Evolutionary conservation across 1,140 invertebrate genomes (phyloP), one percentile per base, ranked within the genome.

Genomic region (Macrotrachela quadricornifera): DNA sequence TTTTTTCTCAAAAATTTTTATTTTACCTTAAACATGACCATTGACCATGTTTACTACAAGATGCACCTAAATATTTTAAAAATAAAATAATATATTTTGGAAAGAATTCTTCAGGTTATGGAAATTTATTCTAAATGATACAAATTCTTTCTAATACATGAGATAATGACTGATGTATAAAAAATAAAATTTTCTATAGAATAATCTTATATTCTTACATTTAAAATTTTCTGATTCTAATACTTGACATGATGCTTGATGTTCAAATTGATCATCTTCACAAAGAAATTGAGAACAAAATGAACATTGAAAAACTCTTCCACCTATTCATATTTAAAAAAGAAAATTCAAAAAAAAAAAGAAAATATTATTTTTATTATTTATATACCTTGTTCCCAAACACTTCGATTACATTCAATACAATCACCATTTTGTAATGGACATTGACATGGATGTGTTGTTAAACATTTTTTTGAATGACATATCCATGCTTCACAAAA

Each of bases 221-320:
- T 94, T 94, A 62, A 81, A 88, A 62, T 76, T 86, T 61, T 77
- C 87, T 3, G 84, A 80, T 63, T 94, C 87, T 2, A 95, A 67
- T 46, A 88, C 81, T 74, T 91, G 87, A 66, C 88, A 95, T 1
- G 83, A 90, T 10, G 88, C 88, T 73, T 95, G 88, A 72, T 95
- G 88, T 66, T 95, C 88, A 75, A 95, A 94, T 70, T 95, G 88
- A 71, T 95, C 88, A 72, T 95, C 88, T 72, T 95, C 88, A 71
- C 88, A 95, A 0, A 95, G 74, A 64, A 81, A 88, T 50, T 78
- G 81, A 42, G 78, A 70, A 65, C 88, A 94, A 69, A 86, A 94
- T 46, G 82, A 39, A 39, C 39, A 18, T 15, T 50, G 47, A 36
- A 51, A 54, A 4, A 30, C 14, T 17, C 39, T 50, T 54, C 80